Evolutionary conservation across 2,113 vertebrate genomes (phyloP).

Genomic region (Lota lota): DNA sequence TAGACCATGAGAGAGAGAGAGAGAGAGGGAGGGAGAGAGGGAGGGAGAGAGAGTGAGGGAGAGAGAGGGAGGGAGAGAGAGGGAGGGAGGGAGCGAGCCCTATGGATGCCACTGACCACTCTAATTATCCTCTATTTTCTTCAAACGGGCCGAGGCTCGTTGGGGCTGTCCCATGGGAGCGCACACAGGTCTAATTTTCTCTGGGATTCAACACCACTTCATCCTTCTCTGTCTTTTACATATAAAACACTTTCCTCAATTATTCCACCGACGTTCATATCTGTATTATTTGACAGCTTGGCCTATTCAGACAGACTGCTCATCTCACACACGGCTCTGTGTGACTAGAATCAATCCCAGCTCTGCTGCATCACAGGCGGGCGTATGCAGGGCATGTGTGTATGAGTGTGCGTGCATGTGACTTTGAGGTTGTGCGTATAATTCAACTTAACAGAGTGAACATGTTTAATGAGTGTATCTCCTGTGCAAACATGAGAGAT

Average conservation of each 20-base stretch:
- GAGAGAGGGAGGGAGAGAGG: conserved; percentile 17
- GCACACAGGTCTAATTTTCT: conserved; percentile 61
- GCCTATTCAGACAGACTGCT: conserved; percentile 66
- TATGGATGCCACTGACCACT: conserved; percentile 61
- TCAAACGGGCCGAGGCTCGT: conserved; percentile 67
- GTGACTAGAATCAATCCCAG: conserved; percentile 66
- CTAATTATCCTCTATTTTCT: conserved; percentile 74
- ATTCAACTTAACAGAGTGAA: background rate
- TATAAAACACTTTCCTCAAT: conserved; percentile 78
- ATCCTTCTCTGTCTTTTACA: conserved; percentile 71
- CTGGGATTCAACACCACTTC: conserved; percentile 68
- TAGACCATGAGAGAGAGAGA: no score
- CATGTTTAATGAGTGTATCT: background rate
- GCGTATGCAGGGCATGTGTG: conserved; percentile 1
- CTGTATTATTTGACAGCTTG: conserved; percentile 65
- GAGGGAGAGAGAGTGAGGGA: conserved; percentile 23
- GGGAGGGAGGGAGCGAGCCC: conserved; percentile 27
- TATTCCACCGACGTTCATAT: conserved; percentile 71
- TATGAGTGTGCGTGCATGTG: conserved; percentile 8
- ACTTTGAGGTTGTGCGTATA: conserved; percentile 13
- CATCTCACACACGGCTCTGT: conserved; percentile 49
- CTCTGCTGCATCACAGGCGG: conserved; percentile 44
- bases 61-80: conserved; percentile 29
- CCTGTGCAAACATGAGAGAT: background rate
- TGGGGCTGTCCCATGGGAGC: conserved; percentile 56